These are phyloP conservation scores for Drosophila kanapiae DNA, from an alignment of 1,140 invertebrate species.

Conservation along the genomic window DNA sequence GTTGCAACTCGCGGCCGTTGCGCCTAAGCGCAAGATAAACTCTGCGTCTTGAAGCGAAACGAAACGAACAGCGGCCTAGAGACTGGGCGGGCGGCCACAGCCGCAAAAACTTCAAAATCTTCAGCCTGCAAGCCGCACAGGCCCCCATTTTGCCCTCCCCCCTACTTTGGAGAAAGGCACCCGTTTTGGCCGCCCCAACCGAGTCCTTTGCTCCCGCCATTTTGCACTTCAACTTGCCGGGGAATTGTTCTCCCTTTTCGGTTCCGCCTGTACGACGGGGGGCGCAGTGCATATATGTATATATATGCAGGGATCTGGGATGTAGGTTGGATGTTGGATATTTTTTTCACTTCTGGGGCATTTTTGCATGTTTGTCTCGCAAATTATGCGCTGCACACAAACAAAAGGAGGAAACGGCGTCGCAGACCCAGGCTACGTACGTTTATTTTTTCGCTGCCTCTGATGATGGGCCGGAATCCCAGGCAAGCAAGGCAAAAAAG, in stretches of 20 bases:
- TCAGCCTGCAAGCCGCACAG: conserved; percentile 22
- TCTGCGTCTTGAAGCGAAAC: conserved; percentile 72
- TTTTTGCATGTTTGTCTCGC: conserved; percentile 83
- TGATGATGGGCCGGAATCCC: conserved; percentile 56
- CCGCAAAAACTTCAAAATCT: conserved; percentile 54
- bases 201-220: conserved; percentile 55
- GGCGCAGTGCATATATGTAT: conserved; percentile 37
- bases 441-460: conserved; percentile 56
- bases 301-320: conserved; percentile 23
- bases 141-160: background rate
- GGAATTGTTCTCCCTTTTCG: conserved; percentile 62
- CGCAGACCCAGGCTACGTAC: conserved; percentile 42
- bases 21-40: conserved; percentile 76
- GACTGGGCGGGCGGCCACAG: conserved; percentile 18
- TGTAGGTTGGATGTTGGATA: conserved; percentile 36
- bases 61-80: conserved; percentile 51
- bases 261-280: too few species aligned
- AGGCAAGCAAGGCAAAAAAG: conserved; percentile 20
- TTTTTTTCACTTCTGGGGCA: conserved; percentile 75
- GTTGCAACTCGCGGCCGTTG: conserved; percentile 49
- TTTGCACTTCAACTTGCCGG: conserved; percentile 73
- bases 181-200: conserved; percentile 15
- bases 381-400: conserved; percentile 81
- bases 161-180: conserved; percentile 2
- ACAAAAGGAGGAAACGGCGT: conserved; percentile 73